Evolutionary conservation across 2,888 invertebrate species (phyloP), one percentile per base, ranked within the genome.

Genomic region (Amphipyra berbera): DNA sequence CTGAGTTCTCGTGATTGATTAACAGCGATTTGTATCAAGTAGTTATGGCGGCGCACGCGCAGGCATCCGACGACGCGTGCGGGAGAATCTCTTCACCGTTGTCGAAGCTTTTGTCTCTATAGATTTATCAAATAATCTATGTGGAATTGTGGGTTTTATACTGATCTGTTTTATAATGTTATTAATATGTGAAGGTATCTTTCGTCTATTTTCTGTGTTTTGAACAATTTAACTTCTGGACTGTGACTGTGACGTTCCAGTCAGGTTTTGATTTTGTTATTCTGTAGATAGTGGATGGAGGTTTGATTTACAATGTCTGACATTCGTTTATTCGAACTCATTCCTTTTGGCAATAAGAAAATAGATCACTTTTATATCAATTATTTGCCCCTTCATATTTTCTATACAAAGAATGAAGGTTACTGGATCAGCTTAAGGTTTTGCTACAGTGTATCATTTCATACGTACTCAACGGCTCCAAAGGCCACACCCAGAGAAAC

Each of bases 401-500:
- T 58, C 68, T 65, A 58, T 40, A 33, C 40, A 15, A 49, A 37
- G 55, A 67, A 76, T 61, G 50, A 38, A 47, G 21, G 14, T 33
- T 73, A 53, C 45, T 44, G 35, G 14, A 48, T 44, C 52, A 53
- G 44, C 45, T 64, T 13, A 55, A 55, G 42, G 52, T 63, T 61
- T 64, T 63, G 30, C 21, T 21, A 21, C 3, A 21, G 46, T 50
- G 48, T 37, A 46, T 56, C 45, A 64, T 65, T 62, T 57, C 9
- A 56, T 61, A 64, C 47, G 63, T 58, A 46, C 27, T 30, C 15
- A 61, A 50, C 52, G 53, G 35, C 41, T 40, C 30, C 44, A 41
- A n/a, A 27, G 48, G 42, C 63, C 81, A 67, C 81, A 50, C 79
- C 76, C 53, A 78, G 70, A 80, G 81, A 78, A 78, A 78, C 67